These are phyloP conservation scores for Tubulanus polymorphus DNA, from an alignment of 2,888 invertebrate genomes.

Conservation along the genomic window DNA sequence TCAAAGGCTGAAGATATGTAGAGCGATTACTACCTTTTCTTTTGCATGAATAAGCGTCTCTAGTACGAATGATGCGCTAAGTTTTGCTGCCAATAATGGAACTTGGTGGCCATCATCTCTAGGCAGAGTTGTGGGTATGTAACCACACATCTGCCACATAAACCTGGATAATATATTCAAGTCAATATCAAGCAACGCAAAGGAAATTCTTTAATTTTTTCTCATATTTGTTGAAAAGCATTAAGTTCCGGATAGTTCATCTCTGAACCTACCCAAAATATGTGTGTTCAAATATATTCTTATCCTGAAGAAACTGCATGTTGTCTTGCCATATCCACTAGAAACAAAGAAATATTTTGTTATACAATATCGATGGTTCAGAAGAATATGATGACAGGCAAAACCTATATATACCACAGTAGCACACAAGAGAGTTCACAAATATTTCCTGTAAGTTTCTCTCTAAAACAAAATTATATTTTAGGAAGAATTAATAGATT, in stretches of 20 bases:
- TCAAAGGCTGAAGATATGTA: background rate
- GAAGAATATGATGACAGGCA: too few relatives aligned
- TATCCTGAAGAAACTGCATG: constrained; percentile 89
- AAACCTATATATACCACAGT: background rate
- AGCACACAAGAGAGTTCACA: background rate
- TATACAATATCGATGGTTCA: too few relatives aligned
- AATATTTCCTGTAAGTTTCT: background rate
- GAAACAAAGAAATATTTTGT: too few relatives aligned
- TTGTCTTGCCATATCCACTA: constrained; percentile 96
- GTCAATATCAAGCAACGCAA: too few relatives aligned
- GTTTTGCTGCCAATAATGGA: constrained; percentile 65
- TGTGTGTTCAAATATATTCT: constrained; percentile 92
- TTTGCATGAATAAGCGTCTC: constrained; percentile 96
- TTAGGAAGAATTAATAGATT: background rate
- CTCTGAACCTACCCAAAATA: constrained; percentile 75
- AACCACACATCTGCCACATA: constrained; percentile 94
- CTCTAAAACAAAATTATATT: background rate
- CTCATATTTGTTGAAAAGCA: too few relatives aligned
- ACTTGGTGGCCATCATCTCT: constrained; percentile 68
- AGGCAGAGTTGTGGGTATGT: constrained; percentile 79
- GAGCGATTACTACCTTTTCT: constrained; percentile 75
- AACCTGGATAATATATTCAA: constrained; percentile 73
- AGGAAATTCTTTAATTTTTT: too few relatives aligned
- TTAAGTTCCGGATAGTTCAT: background rate
- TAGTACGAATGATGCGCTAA: constrained; percentile 90